Evolutionary conservation across 2,113 vertebrate species (phyloP).

Genomic region (Helogale parvula): DNA sequence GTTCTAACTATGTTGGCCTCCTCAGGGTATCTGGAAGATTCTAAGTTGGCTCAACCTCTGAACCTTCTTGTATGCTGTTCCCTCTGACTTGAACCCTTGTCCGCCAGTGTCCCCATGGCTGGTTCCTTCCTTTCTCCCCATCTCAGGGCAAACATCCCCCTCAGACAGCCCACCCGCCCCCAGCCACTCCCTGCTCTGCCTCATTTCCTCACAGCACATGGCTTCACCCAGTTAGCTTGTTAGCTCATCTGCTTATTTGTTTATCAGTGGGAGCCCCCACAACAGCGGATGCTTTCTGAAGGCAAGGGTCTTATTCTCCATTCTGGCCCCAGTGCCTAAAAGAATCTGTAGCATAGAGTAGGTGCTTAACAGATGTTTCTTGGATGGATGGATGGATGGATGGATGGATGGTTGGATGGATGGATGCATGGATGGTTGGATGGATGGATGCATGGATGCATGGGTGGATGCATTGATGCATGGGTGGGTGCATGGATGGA

Average conservation of each 20-base stretch:
- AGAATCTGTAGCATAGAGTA: background rate
- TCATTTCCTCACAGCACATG: fast-evolving
- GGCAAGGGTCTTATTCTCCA: background rate
- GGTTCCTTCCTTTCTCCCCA: background rate
- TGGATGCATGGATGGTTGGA: background rate
- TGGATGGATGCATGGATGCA: background rate
- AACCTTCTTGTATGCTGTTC: background rate
- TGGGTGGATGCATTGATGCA: background rate
- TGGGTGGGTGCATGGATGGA: background rate
- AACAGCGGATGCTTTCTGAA: background rate
- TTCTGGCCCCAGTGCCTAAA: background rate
- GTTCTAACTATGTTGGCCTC: background rate
- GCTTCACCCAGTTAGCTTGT: fast-evolving
- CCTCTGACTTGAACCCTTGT: background rate
- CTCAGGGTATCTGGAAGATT: background rate
- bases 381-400: background rate
- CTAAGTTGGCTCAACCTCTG: fast-evolving
- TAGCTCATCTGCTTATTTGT: background rate
- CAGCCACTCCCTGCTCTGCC: background rate
- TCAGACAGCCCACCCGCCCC: background rate
- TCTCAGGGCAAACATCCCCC: background rate
- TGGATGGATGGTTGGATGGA: background rate
- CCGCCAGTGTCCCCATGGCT: background rate
- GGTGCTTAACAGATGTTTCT: background rate
- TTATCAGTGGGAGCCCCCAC: background rate